These are phyloP conservation scores for Hypomecis punctinalis DNA, from an alignment of 2,888 invertebrate species.

Conservation along the genomic window DNA sequence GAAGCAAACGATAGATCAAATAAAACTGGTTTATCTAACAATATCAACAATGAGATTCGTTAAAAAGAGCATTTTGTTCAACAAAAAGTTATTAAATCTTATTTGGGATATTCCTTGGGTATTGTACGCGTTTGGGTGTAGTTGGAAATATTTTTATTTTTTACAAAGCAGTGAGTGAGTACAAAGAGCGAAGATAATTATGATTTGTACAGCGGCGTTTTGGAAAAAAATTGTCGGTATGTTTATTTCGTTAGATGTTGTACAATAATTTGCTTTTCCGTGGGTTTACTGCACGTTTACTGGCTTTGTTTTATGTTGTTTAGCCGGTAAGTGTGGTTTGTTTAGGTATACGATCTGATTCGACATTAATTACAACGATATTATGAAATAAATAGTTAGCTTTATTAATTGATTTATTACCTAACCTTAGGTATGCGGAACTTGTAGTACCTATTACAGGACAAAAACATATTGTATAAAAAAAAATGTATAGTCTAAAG, in stretches of 20 bases:
- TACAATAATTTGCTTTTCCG: too few species aligned
- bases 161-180: conserved; percentile 21
- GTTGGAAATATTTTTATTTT: conserved; percentile 46
- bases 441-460: too few species aligned
- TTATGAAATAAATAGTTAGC: too few species aligned
- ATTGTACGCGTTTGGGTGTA: conserved; percentile 59
- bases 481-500: too few species aligned
- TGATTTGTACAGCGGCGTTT: conserved; percentile 3
- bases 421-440: too few species aligned
- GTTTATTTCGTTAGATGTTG: too few species aligned
- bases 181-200: conserved; percentile 19
- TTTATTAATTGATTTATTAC: too few species aligned
- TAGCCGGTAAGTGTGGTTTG: too few species aligned
- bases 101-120: conserved; percentile 56
- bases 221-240: neutral
- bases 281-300: neutral
- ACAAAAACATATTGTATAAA: too few species aligned
- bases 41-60: conserved; percentile 68
- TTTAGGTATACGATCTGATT: too few species aligned
- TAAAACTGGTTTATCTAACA: conserved; percentile 54
- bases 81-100: conserved; percentile 82
- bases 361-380: too few species aligned
- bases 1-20: conserved; percentile 44
- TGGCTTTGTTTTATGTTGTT: neutral
- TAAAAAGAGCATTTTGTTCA: conserved; percentile 71